Percentiles rank a stretch among this genome's conserved stretches.
Conservation (phyloP, 2,113 vertebrate genomes). For the Paracanthobrama guichenoti region DNA sequence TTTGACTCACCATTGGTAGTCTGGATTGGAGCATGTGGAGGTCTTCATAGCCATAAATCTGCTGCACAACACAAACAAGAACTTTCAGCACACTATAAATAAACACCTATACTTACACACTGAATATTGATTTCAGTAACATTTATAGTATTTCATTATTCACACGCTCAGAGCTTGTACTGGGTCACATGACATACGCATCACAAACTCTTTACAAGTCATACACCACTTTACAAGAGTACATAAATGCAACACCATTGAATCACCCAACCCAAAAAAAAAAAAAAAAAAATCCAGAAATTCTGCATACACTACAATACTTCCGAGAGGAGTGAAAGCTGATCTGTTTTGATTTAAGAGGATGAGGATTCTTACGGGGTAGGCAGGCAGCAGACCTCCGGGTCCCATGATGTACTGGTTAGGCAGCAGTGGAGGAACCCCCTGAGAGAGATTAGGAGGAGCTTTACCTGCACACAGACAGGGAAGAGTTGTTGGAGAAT, state of each 20-base stretch:
- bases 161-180: not conserved
- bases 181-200: not conserved
- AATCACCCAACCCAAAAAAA: fast-evolving
- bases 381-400: slow-evolving; percentile 94
- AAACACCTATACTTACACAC: not conserved
- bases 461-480: slow-evolving; percentile 83
- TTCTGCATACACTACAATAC: not conserved
- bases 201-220: not conserved
- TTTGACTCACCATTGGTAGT: slow-evolving; percentile 87
- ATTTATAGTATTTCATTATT: not conserved
- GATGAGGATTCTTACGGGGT: slow-evolving; percentile 82
- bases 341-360: not conserved
- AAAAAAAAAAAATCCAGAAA: not conserved
- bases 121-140: too few relatives aligned
- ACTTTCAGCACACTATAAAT: not conserved
- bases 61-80: slow-evolving; percentile 65
- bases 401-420: slow-evolving; percentile 99
- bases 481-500: not conserved
- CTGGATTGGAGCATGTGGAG: slow-evolving; percentile 96
- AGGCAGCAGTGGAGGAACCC: slow-evolving; percentile 91
- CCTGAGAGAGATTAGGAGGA: slow-evolving; percentile 93
- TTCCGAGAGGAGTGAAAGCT: not conserved
- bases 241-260: slow-evolving; percentile 2
- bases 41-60: slow-evolving; percentile 98
- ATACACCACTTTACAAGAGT: not conserved